These are phyloP conservation scores for Melinopterus prodromus DNA, from an alignment of 2,888 invertebrate genomes.

Conservation along the genomic window DNA sequence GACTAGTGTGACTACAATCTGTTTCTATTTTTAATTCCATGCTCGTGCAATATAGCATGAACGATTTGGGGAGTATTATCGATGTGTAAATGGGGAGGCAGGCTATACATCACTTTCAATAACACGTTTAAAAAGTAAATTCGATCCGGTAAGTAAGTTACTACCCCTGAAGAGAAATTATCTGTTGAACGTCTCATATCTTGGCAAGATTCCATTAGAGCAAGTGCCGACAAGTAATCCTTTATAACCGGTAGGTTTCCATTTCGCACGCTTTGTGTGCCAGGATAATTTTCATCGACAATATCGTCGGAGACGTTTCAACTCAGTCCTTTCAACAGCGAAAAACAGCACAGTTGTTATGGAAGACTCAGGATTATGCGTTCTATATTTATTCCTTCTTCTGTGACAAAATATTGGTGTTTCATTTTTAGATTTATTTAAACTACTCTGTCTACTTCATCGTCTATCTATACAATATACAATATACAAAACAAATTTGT, in stretches of 20 bases:
- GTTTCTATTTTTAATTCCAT: no score
- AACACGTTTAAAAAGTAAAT: not conserved
- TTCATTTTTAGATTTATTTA: no score
- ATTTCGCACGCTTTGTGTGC: not conserved
- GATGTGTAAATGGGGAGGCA: not conserved
- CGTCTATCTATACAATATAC: no score
- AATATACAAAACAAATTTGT: no score
- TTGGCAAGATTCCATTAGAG: conserved; percentile 19
- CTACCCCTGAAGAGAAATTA: conserved; percentile 14
- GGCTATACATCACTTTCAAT: not conserved
- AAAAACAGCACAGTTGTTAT: not conserved
- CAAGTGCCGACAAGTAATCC: not conserved
- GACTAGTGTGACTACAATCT: no score
- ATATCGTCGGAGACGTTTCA: not conserved
- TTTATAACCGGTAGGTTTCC: not conserved
- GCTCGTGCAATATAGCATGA: no score
- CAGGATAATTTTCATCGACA: not conserved
- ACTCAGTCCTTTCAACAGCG: not conserved
- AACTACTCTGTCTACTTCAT: no score
- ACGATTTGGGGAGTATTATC: no score
- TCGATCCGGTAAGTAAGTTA: conserved; percentile 15
- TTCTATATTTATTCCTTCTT: not conserved
- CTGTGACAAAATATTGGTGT: no score
- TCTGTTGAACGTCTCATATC: conserved; percentile 14
- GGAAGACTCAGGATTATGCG: not conserved